Evolutionary conservation across 37 sponge, comb jelly and placozoan species (phyloP), one percentile per base, ranked within the genome.

Genomic region (Ephydatia muelleri): DNA sequence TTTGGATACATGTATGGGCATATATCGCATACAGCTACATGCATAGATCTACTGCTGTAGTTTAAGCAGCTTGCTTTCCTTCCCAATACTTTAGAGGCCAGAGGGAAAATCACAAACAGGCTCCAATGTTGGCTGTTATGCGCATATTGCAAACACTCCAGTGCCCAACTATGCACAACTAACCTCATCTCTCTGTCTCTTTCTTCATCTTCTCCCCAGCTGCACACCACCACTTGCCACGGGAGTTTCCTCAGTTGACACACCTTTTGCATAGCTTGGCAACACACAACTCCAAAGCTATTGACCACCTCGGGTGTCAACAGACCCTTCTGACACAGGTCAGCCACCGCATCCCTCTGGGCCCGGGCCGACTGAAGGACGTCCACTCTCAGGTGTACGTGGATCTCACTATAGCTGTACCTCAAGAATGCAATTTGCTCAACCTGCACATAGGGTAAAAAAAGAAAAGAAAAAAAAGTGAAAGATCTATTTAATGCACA

Each of bases 161-260:
- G 43, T 43, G 43, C 6, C 43, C 6, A 43, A 43, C 43, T 43
- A 26, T 47, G 28, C 49, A 25, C 2, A 25, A 71, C 72, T 34
- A 37, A 32, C 68, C 68, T 80, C 35, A 36, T 67, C 29, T 36
- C 35, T 8, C 37, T 72, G 48, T 84, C 84, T 65, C 80, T 82
- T 78, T 91, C 88, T 66, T 87, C 80, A 16, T 84, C 88, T n/a
- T 26, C n/a, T 28, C 31, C 68, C 88, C 84, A 87, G 31, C 79
- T 70, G 40, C 88, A 83, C 27, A 76, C 32, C 3, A 67, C 72
- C 30, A 82, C 86, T 30, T 72, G 36, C 92, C 92, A 91, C 37
- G 49, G 49, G 6, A 87, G 65, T 0, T 43, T n/a, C 37, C 70
- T 66, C 13, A 70, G 37, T 0, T 14, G 83, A 27, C 74, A 65